phyloP scores from a whole-genome alignment of 2,113 vertebrate genomes.

The Apus apus region DNA sequence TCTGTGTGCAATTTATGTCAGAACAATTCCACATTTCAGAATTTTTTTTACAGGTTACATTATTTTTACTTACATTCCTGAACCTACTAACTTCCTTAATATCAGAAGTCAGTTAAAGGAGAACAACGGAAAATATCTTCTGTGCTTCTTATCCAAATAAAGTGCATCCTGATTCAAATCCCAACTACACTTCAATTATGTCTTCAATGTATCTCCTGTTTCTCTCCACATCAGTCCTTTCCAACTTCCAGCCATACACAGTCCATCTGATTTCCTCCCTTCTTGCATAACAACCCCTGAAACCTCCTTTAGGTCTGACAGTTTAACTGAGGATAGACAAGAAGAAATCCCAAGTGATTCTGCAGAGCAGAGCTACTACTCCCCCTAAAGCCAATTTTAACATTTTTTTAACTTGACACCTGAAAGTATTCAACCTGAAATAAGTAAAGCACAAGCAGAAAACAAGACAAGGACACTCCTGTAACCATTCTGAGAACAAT shows the following conservation, averaged over 20 bases:
- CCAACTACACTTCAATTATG: neutral
- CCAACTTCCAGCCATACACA: neutral
- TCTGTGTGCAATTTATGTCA: neutral
- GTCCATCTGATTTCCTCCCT: neutral
- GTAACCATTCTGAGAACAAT: neutral
- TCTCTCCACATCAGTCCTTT: neutral
- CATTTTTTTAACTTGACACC: neutral
- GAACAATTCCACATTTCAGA: neutral
- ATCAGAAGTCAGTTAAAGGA: neutral
- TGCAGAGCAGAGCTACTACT: neutral
- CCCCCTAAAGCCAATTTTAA: neutral
- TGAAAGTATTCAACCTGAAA: neutral
- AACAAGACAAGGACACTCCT: neutral
- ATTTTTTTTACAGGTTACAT: neutral
- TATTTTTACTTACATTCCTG: neutral
- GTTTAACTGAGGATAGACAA: conserved; percentile 10
- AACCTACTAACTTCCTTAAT: neutral
- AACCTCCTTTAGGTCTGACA: neutral
- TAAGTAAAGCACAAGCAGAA: neutral
- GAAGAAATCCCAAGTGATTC: neutral
- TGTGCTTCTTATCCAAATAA: neutral
- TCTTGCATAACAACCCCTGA: conserved; percentile 5
- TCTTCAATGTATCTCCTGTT: neutral
- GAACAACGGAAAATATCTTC: neutral
- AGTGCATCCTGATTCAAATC: neutral